Percentiles rank a stretch among this genome's conserved stretches.
Conservation (phyloP, 2,888 invertebrate genomes). For the Silvanus unidentatus region DNA sequence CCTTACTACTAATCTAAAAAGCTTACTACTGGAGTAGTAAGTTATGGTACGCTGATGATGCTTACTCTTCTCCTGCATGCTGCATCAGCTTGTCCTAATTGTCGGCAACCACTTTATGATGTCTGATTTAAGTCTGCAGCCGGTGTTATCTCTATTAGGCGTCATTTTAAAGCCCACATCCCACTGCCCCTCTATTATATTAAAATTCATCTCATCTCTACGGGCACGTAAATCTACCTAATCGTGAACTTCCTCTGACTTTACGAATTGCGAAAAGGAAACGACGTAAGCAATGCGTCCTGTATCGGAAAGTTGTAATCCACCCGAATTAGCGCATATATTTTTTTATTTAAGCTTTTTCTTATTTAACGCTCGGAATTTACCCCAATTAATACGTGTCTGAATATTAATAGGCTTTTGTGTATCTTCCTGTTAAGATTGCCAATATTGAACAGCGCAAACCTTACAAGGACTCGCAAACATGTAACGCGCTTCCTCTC, state of each 20-base stretch:
- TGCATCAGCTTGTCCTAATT: conserved; percentile 10
- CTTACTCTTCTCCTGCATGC: background rate
- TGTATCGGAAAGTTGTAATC: conserved; percentile 2
- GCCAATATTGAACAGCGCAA: no score
- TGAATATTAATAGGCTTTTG: no score
- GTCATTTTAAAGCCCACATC: background rate
- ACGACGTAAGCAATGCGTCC: background rate
- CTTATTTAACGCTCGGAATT: no score
- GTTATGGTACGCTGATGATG: no score
- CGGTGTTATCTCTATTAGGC: conserved; percentile 11
- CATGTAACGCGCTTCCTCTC: no score
- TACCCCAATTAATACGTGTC: no score
- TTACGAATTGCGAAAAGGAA: background rate
- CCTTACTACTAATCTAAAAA: no score
- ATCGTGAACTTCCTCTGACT: conserved; percentile 3
- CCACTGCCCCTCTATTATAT: conserved; percentile 1
- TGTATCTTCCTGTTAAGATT: no score
- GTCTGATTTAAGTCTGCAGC: conserved; percentile 6
- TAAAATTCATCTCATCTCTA: conserved; percentile 4
- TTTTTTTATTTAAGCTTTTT: no score
- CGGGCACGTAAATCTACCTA: conserved; percentile 4
- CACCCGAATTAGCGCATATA: no score
- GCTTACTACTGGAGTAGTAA: no score
- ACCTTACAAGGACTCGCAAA: no score
- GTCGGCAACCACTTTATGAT: conserved; percentile 11